These are phyloP conservation scores for Oxyruncus cristatus DNA, from an alignment of 2,113 vertebrate genomes.

Conservation along the genomic window DNA sequence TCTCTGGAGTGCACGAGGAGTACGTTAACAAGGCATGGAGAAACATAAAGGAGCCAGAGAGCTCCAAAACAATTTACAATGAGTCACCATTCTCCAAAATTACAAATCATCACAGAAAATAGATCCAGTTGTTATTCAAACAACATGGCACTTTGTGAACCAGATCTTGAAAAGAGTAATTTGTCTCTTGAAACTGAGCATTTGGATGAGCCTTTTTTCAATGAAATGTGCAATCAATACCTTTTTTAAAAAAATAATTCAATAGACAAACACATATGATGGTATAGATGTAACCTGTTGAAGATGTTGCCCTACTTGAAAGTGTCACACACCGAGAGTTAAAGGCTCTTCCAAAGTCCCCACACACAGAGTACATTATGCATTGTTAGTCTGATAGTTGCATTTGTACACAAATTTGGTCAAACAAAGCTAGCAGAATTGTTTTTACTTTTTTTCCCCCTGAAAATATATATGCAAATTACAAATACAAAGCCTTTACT, in stretches of 20 bases:
- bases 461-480: background rate
- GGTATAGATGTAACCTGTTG: background rate
- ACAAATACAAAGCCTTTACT: background rate
- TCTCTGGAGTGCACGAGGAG: background rate
- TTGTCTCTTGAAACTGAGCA: background rate
- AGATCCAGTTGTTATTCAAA: background rate
- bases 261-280: background rate
- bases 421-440: background rate
- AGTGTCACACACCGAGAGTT: accelerated
- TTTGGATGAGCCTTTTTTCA: background rate
- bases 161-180: background rate
- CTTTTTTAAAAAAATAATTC: background rate
- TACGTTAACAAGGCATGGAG: background rate
- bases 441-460: background rate
- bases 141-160: background rate
- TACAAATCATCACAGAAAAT: background rate
- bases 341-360: background rate
- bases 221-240: background rate
- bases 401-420: background rate
- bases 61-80: background rate
- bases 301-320: background rate
- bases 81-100: background rate
- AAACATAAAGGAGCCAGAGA: background rate
- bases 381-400: background rate
- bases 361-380: background rate